phyloP scores from a whole-genome alignment of 2,113 vertebrate genomes.

The Sinocyclocheilus maitianheensis region DNA sequence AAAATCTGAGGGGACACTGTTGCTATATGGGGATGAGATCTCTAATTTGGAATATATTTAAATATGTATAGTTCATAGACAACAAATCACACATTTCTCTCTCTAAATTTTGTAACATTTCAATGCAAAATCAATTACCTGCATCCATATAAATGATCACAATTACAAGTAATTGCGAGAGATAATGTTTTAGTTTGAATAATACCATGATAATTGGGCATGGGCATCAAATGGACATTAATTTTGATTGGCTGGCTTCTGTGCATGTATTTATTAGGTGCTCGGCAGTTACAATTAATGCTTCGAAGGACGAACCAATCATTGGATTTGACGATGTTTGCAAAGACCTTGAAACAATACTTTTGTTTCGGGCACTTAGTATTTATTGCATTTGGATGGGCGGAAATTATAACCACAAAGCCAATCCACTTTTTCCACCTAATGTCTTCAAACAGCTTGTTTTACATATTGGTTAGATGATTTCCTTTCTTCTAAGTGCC shows the following conservation, averaged over 20 bases:
- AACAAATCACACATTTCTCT: neutral
- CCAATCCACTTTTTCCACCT: neutral
- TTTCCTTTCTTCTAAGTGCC: neutral
- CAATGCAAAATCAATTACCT: neutral
- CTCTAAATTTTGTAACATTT: neutral
- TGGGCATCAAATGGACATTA: neutral
- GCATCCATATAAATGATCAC: neutral
- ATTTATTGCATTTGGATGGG: constrained; percentile 3
- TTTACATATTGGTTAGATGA: neutral
- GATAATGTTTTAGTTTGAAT: too few relatives aligned
- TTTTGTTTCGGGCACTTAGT: neutral
- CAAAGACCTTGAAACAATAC: neutral
- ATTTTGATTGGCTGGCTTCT: neutral
- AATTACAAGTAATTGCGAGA: neutral
- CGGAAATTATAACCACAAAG: neutral
- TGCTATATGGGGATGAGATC: too few relatives aligned
- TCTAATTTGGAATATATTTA: neutral
- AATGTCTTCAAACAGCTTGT: neutral
- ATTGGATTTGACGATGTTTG: neutral
- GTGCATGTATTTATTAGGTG: neutral
- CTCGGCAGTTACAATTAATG: neutral
- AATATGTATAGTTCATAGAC: neutral
- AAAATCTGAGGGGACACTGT: too few relatives aligned
- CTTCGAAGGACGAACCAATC: neutral
- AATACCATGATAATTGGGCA: neutral